phyloP scores from a whole-genome alignment of 1,140 invertebrate species.

The Asbolus verrucosus region DNA sequence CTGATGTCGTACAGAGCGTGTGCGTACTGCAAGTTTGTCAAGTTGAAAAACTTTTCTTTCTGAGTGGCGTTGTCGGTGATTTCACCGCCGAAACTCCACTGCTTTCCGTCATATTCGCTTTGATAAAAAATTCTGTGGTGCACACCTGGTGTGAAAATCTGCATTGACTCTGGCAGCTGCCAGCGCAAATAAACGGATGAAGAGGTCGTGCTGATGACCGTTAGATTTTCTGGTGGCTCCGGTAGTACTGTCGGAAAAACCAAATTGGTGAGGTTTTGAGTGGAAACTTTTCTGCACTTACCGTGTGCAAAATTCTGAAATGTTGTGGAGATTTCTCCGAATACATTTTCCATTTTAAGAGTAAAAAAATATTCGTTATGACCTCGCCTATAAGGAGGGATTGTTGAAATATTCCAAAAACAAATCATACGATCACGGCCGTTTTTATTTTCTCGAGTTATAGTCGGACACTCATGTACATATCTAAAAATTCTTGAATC shows the following conservation, averaged over 20 bases:
- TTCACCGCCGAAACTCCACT: slow-evolving; percentile 62
- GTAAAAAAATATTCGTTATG: slow-evolving; percentile 70
- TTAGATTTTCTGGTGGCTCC: slow-evolving; percentile 70
- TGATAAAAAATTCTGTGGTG: slow-evolving; percentile 74
- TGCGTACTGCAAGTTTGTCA: slow-evolving; percentile 73
- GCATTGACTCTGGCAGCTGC: slow-evolving; percentile 70
- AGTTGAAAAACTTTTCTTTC: slow-evolving; percentile 66
- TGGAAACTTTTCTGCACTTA: slow-evolving; percentile 55
- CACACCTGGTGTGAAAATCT: slow-evolving; percentile 71
- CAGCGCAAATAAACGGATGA: slow-evolving; percentile 72
- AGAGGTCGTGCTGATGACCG: slow-evolving; percentile 68
- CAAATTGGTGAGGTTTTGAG: too few relatives aligned
- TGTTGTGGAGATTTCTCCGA: slow-evolving; percentile 68
- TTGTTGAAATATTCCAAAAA: slow-evolving; percentile 69
- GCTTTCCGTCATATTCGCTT: slow-evolving; percentile 70
- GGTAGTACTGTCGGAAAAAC: slow-evolving; percentile 71
- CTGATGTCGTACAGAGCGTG: slow-evolving; percentile 77
- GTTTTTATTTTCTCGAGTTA: slow-evolving; percentile 59
- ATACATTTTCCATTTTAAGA: slow-evolving; percentile 68
- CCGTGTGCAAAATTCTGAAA: slow-evolving; percentile 74
- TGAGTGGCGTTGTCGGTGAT: slow-evolving; percentile 39
- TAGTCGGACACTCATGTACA: background rate
- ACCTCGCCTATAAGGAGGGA: slow-evolving; percentile 72
- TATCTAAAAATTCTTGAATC: too few relatives aligned
- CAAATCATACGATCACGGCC: slow-evolving; percentile 64